phyloP scores from a whole-genome alignment of 1,140 invertebrate genomes.

The Heliconius melpomene region DNA sequence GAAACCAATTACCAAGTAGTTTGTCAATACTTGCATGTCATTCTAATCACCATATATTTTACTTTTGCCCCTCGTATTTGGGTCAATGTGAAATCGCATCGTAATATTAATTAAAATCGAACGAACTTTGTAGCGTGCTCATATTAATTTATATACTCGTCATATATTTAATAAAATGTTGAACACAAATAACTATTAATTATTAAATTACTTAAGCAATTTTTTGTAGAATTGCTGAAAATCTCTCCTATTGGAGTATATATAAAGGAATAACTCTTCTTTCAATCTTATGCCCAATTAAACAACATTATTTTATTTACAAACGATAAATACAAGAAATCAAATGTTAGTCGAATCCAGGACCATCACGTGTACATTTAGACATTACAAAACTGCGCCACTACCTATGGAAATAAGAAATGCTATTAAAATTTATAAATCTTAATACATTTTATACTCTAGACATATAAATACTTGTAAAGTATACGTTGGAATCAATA shows the following conservation, averaged over 20 bases:
- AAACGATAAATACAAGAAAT: too few species aligned
- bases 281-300: too few species aligned
- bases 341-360: too few species aligned
- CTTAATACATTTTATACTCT: too few species aligned
- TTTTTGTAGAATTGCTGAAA: not conserved
- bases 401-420: not conserved
- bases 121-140: not conserved
- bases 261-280: too few species aligned
- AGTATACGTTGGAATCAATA: not conserved
- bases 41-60: not conserved
- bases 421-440: too few species aligned
- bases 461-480: too few species aligned
- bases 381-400: not conserved
- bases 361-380: not conserved
- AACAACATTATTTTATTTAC: too few species aligned
- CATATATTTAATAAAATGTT: not conserved
- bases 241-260: too few species aligned
- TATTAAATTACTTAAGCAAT: not conserved
- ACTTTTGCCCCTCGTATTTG: not conserved
- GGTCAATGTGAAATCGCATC: not conserved
- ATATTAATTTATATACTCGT: not conserved
- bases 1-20: not conserved
- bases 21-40: not conserved
- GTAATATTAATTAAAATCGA: conserved; percentile 4
- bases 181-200: not conserved